Conservation (phyloP, 2,888 invertebrate species). For the Macropis europaea region DNA sequence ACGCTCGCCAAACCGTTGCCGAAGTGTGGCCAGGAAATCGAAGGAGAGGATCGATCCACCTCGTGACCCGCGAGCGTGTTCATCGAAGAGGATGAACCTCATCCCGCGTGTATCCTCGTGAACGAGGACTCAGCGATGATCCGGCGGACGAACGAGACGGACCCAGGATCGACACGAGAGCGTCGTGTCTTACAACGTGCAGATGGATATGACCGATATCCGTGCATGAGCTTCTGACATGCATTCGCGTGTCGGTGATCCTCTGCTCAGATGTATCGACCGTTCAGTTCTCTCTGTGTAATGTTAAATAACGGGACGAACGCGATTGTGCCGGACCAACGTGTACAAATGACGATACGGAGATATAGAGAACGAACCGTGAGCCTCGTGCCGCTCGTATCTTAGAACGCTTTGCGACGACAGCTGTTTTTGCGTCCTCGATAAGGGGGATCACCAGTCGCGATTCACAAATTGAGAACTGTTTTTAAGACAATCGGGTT, state of each 20-base stretch:
- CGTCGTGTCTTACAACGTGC: conserved; percentile 52
- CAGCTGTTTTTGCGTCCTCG: not conserved
- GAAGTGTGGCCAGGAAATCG: conserved; percentile 15
- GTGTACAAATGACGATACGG: conserved; percentile 48
- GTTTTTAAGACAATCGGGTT: too few species aligned
- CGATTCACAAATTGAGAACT: too few species aligned
- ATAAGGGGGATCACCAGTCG: too few species aligned
- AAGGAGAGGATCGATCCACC: conserved; percentile 51
- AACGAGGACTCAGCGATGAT: too few species aligned
- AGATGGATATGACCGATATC: conserved; percentile 60
- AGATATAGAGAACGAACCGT: not conserved
- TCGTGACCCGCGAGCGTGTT: conserved; percentile 51
- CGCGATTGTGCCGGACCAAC: conserved; percentile 20
- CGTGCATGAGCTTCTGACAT: conserved; percentile 38
- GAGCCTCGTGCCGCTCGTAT: conserved; percentile 1
- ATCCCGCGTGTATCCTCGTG: conserved; percentile 33
- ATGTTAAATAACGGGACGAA: conserved; percentile 45
- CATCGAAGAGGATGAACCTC: not conserved
- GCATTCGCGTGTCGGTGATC: conserved; percentile 45
- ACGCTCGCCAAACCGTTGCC: conserved; percentile 29
- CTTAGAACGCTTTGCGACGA: conserved; percentile 13
- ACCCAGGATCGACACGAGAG: conserved; percentile 56
- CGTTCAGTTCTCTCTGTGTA: conserved; percentile 25
- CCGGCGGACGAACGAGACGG: conserved; percentile 56
- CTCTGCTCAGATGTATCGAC: conserved; percentile 23